These are phyloP conservation scores for Forficula auricularia DNA, from an alignment of 1,140 invertebrate genomes.

Conservation along the genomic window DNA sequence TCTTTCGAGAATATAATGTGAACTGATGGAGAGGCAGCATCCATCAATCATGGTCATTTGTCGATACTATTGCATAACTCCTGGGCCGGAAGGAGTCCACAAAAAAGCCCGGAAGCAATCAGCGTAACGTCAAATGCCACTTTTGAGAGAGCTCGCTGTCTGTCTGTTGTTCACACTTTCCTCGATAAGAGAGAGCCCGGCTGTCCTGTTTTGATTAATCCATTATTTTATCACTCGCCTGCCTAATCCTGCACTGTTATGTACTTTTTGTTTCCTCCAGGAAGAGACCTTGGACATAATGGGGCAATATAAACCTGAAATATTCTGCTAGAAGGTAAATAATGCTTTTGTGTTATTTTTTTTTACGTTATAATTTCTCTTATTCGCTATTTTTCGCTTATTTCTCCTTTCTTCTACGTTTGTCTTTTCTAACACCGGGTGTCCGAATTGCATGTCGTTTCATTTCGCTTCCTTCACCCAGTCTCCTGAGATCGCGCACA, in stretches of 20 bases:
- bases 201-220: no score
- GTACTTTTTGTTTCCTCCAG: constrained; percentile 34
- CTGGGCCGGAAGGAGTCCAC: no score
- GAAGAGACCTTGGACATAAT: constrained; percentile 67
- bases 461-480: constrained; percentile 12
- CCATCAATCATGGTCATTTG: no score
- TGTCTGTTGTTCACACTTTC: no score
- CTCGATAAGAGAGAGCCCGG: no score
- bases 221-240: constrained; percentile 1
- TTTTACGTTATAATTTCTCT: constrained; percentile 14
- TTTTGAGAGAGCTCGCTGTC: no score
- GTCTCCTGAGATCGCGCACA: background rate
- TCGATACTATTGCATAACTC: no score
- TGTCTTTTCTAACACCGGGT: background rate
- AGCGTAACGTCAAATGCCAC: no score
- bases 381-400: constrained; percentile 8
- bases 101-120: no score
- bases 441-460: constrained; percentile 15
- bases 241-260: background rate
- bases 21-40: no score
- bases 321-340: constrained; percentile 62
- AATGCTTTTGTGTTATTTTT: constrained; percentile 22
- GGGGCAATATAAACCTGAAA: constrained; percentile 67
- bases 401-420: constrained; percentile 1
- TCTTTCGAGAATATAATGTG: no score